Evolutionary conservation across 2,888 invertebrate species (phyloP), one percentile per base, ranked within the genome.

Genomic region (Carcina quercana): DNA sequence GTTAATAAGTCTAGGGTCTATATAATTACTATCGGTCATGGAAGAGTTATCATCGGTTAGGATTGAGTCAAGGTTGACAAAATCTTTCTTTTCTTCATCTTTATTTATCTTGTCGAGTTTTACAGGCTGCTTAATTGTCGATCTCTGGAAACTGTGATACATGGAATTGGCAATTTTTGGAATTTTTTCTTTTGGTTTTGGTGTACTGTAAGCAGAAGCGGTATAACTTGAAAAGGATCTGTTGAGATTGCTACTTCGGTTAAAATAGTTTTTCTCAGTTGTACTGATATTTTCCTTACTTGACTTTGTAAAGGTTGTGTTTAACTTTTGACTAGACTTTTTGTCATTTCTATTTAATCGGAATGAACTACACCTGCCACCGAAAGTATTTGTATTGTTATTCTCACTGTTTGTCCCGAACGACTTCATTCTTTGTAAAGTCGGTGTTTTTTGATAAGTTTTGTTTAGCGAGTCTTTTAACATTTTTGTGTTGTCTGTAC

Each of bases 1-100:
- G 63, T 91, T 91, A 35, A 91, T 91, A 35, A 91, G 75, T 47
- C 84, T 73, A 15, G 87, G 87, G 58, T 88, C 87, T 38, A 88
- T 83, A 40, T 83, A 83, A 57, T 74, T 80, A 56, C 83, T 82
- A 50, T 82, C 87, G 13, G 80, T 74, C 68, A 80, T 73, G 17
- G 83, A 79, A 35, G 72, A 68, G 43, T 76, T 79, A 35, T 80
- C 80, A 33, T 71, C 74, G 25, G 61, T 50, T 12, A 83, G 53
- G 43, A 83, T 74, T 32, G 68, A 57, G 45, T 79, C 80, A 15
- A 83, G 66, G 53, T 86, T 87, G 6, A 87, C 86, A 45, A 76
- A 73, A 32, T 68, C 60, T 53, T 75, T 73, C 48, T 69, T 76
- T 40, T 69, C 67, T 5, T 72, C 64, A 28, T 70, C 61, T 54